Conservation (phyloP, 2,888 invertebrate species). For the Rapana venosa region DNA sequence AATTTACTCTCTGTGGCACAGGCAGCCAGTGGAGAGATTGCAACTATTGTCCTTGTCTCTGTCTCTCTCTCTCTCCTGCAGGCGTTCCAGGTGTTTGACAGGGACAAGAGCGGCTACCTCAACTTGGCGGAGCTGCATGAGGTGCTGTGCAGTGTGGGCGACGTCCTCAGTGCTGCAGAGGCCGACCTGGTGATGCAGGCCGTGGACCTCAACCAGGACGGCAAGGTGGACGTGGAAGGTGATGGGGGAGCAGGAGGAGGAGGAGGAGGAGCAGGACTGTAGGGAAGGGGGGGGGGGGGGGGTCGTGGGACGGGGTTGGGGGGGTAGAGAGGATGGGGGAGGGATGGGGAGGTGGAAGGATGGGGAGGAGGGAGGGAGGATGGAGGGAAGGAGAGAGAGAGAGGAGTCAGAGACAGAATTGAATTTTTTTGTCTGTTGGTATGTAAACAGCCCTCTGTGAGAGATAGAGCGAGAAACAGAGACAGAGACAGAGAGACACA, state of each 20-base stretch:
- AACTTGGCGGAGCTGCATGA: slow-evolving; percentile 29
- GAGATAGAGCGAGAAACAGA: background rate
- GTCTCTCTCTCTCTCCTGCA: background rate
- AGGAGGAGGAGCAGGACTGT: background rate
- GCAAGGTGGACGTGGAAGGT: background rate
- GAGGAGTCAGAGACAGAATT: background rate
- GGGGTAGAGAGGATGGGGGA: background rate
- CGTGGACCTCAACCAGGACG: background rate
- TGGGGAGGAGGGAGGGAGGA: background rate
- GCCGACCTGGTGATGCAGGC: background rate
- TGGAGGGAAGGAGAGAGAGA: background rate
- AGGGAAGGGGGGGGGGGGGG: background rate
- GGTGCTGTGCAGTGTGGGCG: slow-evolving; percentile 33
- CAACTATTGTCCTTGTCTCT: background rate
- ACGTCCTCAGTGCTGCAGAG: background rate
- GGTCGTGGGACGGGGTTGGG: background rate
- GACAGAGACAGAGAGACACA: too few relatives aligned
- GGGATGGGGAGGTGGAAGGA: background rate
- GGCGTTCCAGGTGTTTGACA: slow-evolving; percentile 41
- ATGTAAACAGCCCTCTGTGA: background rate
- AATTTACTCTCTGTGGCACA: too few relatives aligned
- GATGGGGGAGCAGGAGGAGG: background rate
- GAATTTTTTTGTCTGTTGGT: too few relatives aligned
- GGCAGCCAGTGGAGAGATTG: too few relatives aligned
- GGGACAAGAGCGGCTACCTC: slow-evolving; percentile 40